These are phyloP conservation scores for Zaprionus lineosus DNA, from an alignment of 2,888 invertebrate genomes.

Conservation along the genomic window DNA sequence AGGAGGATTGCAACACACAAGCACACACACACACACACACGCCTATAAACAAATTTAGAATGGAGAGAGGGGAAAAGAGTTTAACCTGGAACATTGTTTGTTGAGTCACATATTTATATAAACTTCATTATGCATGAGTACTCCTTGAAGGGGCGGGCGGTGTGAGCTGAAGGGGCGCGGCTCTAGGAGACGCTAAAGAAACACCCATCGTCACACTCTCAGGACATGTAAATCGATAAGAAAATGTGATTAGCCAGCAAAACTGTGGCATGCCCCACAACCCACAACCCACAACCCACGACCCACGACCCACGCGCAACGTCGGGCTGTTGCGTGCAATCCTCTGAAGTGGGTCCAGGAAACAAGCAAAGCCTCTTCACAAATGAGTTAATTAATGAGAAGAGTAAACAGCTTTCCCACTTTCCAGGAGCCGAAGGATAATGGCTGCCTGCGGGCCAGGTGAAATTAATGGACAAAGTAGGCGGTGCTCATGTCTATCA, in stretches of 20 bases:
- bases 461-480: slow-evolving; percentile 16
- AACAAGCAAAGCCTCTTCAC: slow-evolving; percentile 44
- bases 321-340: slow-evolving; percentile 38
- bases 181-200: background rate
- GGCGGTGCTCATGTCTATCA: slow-evolving; percentile 13
- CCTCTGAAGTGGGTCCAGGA: slow-evolving; percentile 1
- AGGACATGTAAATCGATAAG: slow-evolving; percentile 42
- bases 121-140: slow-evolving; percentile 28
- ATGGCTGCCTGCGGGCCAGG: slow-evolving; percentile 1
- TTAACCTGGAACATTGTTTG: slow-evolving; percentile 4
- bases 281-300: too few relatives aligned
- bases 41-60: too few relatives aligned
- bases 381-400: slow-evolving; percentile 61
- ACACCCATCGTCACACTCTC: slow-evolving; percentile 1
- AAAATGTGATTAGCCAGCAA: slow-evolving; percentile 46
- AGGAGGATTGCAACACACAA: slow-evolving; percentile 42
- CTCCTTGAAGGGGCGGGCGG: background rate
- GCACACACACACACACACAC: slow-evolving; percentile 7
- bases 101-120: slow-evolving; percentile 46
- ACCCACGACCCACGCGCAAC: too few relatives aligned
- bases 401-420: slow-evolving; percentile 29
- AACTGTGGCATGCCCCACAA: slow-evolving; percentile 26
- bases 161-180: slow-evolving; percentile 23
- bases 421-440: background rate
- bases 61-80: background rate